Conservation (phyloP, 1,140 invertebrate genomes). For the Drosophila serrata region DNA sequence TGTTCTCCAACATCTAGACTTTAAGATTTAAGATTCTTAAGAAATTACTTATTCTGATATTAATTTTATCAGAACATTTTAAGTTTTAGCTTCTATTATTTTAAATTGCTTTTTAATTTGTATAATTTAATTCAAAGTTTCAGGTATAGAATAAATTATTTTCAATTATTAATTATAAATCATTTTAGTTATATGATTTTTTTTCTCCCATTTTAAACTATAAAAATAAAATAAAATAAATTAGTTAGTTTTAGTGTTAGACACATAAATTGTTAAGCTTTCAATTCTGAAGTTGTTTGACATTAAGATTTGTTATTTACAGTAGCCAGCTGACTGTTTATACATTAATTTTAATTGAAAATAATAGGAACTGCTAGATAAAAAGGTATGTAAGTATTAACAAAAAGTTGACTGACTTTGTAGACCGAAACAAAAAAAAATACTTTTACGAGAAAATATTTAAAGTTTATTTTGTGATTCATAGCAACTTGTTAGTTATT, state of each 20-base stretch:
- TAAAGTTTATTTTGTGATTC: not conserved
- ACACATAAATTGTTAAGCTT: not conserved
- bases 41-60: no score
- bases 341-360: not conserved
- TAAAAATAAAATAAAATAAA: not conserved
- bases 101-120: no score
- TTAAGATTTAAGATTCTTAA: no score
- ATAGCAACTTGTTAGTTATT: no score
- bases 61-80: not conserved
- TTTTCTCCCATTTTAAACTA: not conserved
- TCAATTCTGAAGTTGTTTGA: not conserved
- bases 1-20: no score
- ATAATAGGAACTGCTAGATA: not conserved
- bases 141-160: not conserved
- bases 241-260: not conserved
- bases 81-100: not conserved
- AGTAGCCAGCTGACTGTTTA: not conserved
- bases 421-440: not conserved
- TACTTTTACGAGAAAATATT: not conserved
- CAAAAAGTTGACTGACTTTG: slow-evolving; percentile 5
- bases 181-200: not conserved
- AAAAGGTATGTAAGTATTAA: no score
- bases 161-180: not conserved
- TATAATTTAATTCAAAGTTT: not conserved
- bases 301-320: slow-evolving; percentile 1